Evolutionary conservation across 2,113 vertebrate genomes (phyloP), one percentile per base, ranked within the genome.

Genomic region (Labeo rohita): DNA sequence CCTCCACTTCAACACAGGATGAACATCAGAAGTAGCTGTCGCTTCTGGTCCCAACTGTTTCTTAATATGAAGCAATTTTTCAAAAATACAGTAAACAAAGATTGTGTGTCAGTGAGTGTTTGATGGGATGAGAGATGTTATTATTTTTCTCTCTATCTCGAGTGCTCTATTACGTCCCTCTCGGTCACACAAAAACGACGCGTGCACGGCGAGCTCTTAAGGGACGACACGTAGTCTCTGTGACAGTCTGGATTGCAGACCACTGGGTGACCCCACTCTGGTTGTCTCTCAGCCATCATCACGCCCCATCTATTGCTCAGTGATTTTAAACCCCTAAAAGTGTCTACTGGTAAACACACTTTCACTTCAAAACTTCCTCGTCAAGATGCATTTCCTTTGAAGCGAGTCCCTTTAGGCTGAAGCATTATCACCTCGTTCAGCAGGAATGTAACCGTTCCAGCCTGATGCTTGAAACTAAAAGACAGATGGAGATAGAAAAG

Each of bases 401-500:
- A 93, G 54, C 34, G 7, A 72, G 89, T 83, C 84, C 89, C 65
- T 80, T 43, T 3, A 83, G 86, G 91, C 92, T 75, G 92, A 92
- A 88, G 88, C 34, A 79, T 3, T 34, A 91, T 92, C 65, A 84
- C 89, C 21, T 91, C 87, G 92, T 92, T 87, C 90, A 93, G 90
- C 86, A 91, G 95, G 95, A 96, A 96, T 95, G 95, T 94, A 39
- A 75, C 52, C 82, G 74, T 88, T 84, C 80, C 86, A 74, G 23
- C 84, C 80, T n/a, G 75, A 86, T 75, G 72, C 56, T 80, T 34
- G 83, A 82, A 76, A 87, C 77, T 77, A 77, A 68, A 84, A 84
- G 79, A 56, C 43, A 66, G 54, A 84, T 63, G 49, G 54, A 84
- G 77, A 84, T 52, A n/a, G 12, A 85, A 49, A 2, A 61, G 3